These are phyloP conservation scores for Tragelaphus scriptus DNA, from an alignment of 2,113 vertebrate genomes.

Conservation along the genomic window DNA sequence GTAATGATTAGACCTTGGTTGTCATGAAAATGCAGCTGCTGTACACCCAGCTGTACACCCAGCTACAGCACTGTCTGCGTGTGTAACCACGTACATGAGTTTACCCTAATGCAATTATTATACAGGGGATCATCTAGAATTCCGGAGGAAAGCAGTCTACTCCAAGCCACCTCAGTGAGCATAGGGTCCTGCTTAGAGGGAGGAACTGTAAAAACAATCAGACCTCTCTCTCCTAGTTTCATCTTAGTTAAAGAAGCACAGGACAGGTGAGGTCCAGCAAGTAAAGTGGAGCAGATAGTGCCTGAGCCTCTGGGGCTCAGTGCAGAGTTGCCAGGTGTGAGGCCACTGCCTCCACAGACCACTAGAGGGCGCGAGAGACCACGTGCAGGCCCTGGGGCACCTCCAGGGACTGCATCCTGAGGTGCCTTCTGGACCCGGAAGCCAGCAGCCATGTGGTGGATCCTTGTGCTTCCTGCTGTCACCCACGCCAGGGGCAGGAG, in stretches of 20 bases:
- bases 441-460: not conserved
- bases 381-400: not conserved
- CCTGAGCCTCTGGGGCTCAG: not conserved
- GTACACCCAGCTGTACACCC: rapidly evolving
- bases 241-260: not conserved
- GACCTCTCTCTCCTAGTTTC: not conserved
- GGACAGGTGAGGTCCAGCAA: not conserved
- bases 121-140: not conserved
- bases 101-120: rapidly evolving
- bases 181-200: not conserved
- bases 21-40: not conserved
- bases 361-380: conserved; percentile 31
- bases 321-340: not conserved
- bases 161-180: not conserved
- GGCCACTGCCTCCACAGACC: not conserved
- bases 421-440: not conserved
- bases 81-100: not conserved
- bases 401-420: not conserved
- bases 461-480: not conserved
- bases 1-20: not conserved
- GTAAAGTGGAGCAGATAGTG: not conserved
- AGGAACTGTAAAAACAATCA: not conserved
- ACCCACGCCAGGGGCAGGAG: not conserved
- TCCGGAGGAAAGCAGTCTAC: not conserved
- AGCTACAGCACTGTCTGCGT: rapidly evolving